These are phyloP conservation scores for Pluvialis apricaria DNA, from an alignment of 2,113 vertebrate species.

Conservation along the genomic window DNA sequence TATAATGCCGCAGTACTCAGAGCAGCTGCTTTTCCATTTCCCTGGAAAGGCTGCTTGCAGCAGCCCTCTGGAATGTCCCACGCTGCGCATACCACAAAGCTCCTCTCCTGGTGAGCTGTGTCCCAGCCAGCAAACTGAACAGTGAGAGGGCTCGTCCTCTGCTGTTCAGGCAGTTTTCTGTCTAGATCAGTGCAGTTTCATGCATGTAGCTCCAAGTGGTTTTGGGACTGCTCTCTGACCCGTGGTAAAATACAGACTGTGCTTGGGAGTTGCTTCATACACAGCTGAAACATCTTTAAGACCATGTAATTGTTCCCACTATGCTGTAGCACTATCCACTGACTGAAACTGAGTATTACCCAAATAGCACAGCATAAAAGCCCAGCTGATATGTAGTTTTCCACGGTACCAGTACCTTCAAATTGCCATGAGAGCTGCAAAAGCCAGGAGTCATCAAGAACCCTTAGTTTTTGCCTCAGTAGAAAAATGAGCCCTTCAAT, in stretches of 20 bases:
- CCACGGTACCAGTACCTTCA: neutral
- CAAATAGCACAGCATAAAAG: neutral
- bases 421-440: neutral
- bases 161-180: neutral
- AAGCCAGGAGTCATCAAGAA: neutral
- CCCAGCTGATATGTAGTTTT: neutral
- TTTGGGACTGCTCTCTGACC: neutral
- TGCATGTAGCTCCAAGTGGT: neutral
- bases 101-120: neutral
- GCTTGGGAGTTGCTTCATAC: neutral
- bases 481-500: neutral
- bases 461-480: neutral
- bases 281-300: neutral
- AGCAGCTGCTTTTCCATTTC: neutral
- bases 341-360: neutral
- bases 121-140: neutral
- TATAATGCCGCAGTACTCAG: neutral
- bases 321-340: neutral
- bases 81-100: accelerated
- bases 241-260: neutral
- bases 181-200: neutral
- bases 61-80: neutral
- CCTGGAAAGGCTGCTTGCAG: neutral
- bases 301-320: neutral
- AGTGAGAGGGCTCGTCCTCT: accelerated